Evolutionary conservation across 2,797 vertebrate species (phyloP), one percentile per base, ranked within the genome.

Genomic region (Hybognathus amarus): DNA sequence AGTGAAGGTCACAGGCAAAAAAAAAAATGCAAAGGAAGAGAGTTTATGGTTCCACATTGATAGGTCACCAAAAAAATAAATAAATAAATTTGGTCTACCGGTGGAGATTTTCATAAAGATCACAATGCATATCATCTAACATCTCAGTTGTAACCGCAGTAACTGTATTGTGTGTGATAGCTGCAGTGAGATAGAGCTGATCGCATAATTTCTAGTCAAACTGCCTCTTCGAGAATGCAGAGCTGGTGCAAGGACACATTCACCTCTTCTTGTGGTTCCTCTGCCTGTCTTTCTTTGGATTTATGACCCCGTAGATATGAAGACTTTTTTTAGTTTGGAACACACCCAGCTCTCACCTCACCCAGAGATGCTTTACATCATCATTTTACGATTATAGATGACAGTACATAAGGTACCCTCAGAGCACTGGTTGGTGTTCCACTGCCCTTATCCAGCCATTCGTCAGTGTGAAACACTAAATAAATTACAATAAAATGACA

Each of bases 161-260:
- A 54, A 22, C 10, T 77, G 36, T 77, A 67, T 63, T 77, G 66
- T 70, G 40, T 50, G 40, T 50, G 82, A 68, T n/a, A 71, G 36
- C 78, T 74, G 77, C 71, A 74, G 47, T 33, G 63, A 81, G 47
- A 80, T 50, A 52, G 33, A 78, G 75, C 66, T 78, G 82, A 83
- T 83, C 5, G 30, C 75, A 78, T 83, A 30, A 70, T 78, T 69
- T 78, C 40, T 78, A 77, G 74, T 70, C 40, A 50, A 83, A 61
- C 40, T 78, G 67, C 27, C 80, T 82, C 47, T 24, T 64, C 30
- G 40, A 78, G 67, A n/a, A 82, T 81, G 78, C 59, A 80, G 59
- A 76, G 69, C 54, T 66, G 73, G 27, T 81, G 66, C 77, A 84
- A 81, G 74, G 81, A 50, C 54, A 74, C 47, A 68, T 79, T 86